Evolutionary conservation across 2,888 invertebrate species (phyloP).

Genomic region (Pristionchus maxplancki): DNA sequence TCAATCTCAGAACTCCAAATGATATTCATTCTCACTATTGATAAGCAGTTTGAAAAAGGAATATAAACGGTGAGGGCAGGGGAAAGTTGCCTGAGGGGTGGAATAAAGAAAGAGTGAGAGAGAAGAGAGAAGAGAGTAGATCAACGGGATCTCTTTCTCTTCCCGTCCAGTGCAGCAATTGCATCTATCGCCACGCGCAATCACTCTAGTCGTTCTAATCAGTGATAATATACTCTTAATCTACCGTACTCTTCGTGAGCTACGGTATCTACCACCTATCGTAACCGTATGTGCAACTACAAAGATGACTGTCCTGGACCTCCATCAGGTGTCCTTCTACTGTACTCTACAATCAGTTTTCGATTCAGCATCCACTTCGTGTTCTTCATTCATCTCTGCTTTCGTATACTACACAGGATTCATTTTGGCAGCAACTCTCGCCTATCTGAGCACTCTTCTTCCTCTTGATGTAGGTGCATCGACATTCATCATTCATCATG

Average conservation of each 20-base stretch:
- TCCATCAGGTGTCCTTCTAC: background rate
- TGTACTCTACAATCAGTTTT: background rate
- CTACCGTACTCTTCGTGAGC: background rate
- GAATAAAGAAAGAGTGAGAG: background rate
- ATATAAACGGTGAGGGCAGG: background rate
- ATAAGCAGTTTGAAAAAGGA: too few relatives aligned
- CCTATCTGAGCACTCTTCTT: conserved; percentile 8
- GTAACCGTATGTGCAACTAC: conserved; percentile 24
- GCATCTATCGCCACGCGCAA: conserved; percentile 12
- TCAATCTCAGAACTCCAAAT: too few relatives aligned
- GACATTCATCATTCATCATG: background rate
- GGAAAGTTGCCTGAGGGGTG: conserved; percentile 10
- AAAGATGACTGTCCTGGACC: background rate
- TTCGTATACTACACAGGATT: background rate
- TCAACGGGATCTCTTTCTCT: background rate
- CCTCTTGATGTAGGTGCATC: background rate
- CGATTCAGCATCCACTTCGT: background rate
- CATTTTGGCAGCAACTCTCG: background rate
- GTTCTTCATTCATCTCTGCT: background rate
- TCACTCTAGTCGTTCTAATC: conserved; percentile 13
- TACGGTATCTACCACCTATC: background rate
- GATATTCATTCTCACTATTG: too few relatives aligned
- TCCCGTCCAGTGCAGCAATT: background rate
- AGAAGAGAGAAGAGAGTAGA: background rate
- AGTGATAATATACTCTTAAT: background rate